Percentiles rank a stretch among this genome's conserved stretches.
These are phyloP conservation scores for Dromiciops gliroides DNA, from an alignment of 2,113 vertebrate genomes.

Conservation along the genomic window DNA sequence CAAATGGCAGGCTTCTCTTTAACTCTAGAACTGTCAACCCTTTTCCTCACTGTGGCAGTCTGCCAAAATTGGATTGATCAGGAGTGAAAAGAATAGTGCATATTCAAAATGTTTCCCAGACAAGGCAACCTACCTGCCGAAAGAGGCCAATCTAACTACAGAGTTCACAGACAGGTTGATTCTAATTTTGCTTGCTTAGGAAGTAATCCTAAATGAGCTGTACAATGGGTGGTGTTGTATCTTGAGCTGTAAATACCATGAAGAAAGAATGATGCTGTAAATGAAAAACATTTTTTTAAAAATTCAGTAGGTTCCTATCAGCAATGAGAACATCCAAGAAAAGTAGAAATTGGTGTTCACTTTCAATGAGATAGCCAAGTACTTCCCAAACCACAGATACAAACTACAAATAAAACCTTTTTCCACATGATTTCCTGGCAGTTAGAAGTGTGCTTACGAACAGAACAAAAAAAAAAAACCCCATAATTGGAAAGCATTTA, in stretches of 20 bases:
- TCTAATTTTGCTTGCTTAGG: slow-evolving; percentile 13
- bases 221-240: neutral
- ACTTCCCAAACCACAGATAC: neutral
- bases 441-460: neutral
- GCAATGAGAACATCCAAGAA: neutral
- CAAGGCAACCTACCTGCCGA: neutral
- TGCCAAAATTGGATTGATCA: neutral
- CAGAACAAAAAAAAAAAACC: too few relatives aligned
- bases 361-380: neutral
- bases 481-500: neutral
- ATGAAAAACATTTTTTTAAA: slow-evolving; percentile 20
- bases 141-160: neutral
- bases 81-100: neutral
- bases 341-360: neutral
- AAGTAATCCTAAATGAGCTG: slow-evolving; percentile 1
- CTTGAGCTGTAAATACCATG: neutral
- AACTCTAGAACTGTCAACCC: neutral
- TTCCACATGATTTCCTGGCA: neutral
- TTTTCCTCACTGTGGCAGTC: neutral
- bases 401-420: neutral
- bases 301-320: neutral
- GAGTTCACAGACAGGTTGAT: slow-evolving; percentile 4
- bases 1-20: slow-evolving; percentile 5
- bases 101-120: slow-evolving; percentile 9
- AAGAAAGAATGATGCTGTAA: neutral